phyloP scores from a whole-genome alignment of 1,140 invertebrate genomes.

The Anadara kagoshimensis region DNA sequence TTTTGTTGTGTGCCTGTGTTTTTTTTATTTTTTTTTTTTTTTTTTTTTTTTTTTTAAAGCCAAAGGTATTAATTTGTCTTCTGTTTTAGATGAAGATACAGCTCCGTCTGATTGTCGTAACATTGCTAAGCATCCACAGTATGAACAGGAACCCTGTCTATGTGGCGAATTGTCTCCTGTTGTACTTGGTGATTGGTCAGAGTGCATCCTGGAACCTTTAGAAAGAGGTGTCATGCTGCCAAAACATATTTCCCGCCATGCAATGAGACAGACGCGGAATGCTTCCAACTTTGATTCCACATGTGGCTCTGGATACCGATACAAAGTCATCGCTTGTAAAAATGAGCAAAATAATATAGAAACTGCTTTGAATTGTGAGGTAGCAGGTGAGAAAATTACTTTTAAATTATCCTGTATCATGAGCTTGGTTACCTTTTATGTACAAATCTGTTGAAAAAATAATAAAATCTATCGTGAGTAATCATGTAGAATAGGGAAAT shows the following conservation, averaged over 20 bases:
- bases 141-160: slow-evolving; percentile 69
- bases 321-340: slow-evolving; percentile 26
- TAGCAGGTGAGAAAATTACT: slow-evolving; percentile 28
- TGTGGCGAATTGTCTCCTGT: slow-evolving; percentile 69
- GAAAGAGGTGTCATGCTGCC: not conserved
- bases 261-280: slow-evolving; percentile 9
- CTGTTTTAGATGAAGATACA: too few relatives aligned
- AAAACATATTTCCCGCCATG: not conserved
- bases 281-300: slow-evolving; percentile 6
- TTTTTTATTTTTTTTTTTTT: too few relatives aligned
- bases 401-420: too few relatives aligned
- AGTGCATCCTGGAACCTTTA: slow-evolving; percentile 71
- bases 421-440: not conserved
- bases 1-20: too few relatives aligned
- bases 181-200: slow-evolving; percentile 74
- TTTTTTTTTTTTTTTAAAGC: too few relatives aligned
- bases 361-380: slow-evolving; percentile 24
- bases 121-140: slow-evolving; percentile 52
- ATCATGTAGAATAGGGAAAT: too few relatives aligned
- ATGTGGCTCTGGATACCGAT: slow-evolving; percentile 29
- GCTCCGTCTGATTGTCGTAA: slow-evolving; percentile 44
- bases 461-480: too few relatives aligned
- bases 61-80: too few relatives aligned
- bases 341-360: slow-evolving; percentile 8
- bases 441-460: not conserved